Conservation (phyloP, 2,113 vertebrate genomes). For the Pterophyllum scalare region DNA sequence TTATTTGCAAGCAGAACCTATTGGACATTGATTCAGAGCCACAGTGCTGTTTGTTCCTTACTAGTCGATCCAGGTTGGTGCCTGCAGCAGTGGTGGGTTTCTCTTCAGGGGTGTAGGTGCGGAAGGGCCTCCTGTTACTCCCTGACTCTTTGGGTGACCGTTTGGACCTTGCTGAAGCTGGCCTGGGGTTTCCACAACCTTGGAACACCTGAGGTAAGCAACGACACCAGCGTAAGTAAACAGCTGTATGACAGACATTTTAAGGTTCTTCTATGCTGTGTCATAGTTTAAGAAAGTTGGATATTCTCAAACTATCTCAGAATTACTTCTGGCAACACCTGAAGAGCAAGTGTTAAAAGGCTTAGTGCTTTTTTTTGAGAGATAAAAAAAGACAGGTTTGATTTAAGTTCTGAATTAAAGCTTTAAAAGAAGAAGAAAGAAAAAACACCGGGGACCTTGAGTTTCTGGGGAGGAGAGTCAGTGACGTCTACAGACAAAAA, state of each 20-base stretch:
- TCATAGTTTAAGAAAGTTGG: neutral
- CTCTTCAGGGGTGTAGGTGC: slow-evolving; percentile 82
- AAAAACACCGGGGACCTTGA: neutral
- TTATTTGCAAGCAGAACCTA: neutral
- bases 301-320: neutral
- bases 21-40: neutral
- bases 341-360: neutral
- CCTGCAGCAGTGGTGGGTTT: slow-evolving; percentile 87
- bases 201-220: slow-evolving; percentile 83
- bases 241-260: neutral
- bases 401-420: neutral
- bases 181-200: slow-evolving; percentile 85
- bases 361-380: neutral
- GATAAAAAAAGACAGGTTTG: neutral
- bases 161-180: slow-evolving; percentile 75
- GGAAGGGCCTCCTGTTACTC: slow-evolving; percentile 77
- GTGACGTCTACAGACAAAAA: neutral
- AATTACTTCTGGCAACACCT: neutral
- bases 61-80: slow-evolving; percentile 88
- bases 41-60: slow-evolving; percentile 57
- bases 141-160: slow-evolving; percentile 82
- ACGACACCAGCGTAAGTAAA: neutral
- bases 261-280: neutral
- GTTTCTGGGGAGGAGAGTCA: neutral
- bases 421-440: neutral